Evolutionary conservation across 2,113 vertebrate species (phyloP).

Genomic region (Oryzias curvinotus): DNA sequence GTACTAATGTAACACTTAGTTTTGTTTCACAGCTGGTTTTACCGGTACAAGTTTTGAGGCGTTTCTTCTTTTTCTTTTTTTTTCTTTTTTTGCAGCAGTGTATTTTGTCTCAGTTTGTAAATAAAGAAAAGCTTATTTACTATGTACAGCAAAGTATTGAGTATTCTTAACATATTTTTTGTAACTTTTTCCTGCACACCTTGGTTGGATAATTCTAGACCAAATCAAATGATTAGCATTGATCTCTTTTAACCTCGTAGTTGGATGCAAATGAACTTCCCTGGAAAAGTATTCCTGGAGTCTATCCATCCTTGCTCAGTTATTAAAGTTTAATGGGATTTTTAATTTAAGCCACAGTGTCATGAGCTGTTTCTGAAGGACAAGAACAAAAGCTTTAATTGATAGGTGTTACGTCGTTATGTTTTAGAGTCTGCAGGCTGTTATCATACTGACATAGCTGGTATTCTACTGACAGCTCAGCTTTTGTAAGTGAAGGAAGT

Average conservation of each 20-base stretch:
- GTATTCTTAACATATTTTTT: too few relatives aligned
- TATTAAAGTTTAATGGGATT: slow-evolving; percentile 12
- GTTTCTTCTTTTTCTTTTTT: background rate
- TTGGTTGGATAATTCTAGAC: too few relatives aligned
- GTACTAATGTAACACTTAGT: slow-evolving; percentile 35
- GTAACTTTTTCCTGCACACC: too few relatives aligned
- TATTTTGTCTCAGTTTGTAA: too few relatives aligned
- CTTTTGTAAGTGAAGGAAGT: slow-evolving; percentile 6
- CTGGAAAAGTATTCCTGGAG: slow-evolving; percentile 20
- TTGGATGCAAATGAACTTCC: slow-evolving; percentile 3
- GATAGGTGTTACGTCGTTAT: slow-evolving; percentile 18
- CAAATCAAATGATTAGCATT: too few relatives aligned
- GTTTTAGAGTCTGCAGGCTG: too few relatives aligned
- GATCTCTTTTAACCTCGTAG: slow-evolving; percentile 22
- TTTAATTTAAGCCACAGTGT: slow-evolving; percentile 27
- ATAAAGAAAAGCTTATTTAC: too few relatives aligned
- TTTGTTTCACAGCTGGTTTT: slow-evolving; percentile 14
- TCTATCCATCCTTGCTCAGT: slow-evolving; percentile 25
- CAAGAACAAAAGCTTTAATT: slow-evolving; percentile 29
- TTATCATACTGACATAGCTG: too few relatives aligned
- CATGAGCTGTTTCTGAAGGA: slow-evolving; percentile 26
- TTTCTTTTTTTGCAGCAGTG: background rate
- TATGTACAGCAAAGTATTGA: too few relatives aligned
- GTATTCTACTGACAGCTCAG: slow-evolving; percentile 16
- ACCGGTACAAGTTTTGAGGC: too few relatives aligned